phyloP scores from a whole-genome alignment of 1,140 invertebrate genomes.

The Camponotus floridanus region DNA sequence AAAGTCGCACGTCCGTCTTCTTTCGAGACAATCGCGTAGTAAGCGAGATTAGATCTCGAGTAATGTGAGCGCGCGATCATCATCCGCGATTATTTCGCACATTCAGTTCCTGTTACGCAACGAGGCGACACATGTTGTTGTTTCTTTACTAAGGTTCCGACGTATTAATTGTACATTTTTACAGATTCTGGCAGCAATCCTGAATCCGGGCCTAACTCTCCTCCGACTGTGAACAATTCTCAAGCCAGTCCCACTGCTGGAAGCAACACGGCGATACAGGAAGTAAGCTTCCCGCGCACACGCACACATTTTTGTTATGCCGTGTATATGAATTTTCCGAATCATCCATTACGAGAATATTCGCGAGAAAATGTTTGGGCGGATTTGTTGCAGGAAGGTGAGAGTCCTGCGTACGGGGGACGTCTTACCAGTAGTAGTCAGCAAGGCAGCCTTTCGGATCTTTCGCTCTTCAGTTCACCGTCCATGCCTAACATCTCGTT shows the following conservation, averaged over 20 bases:
- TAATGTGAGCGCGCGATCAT: neutral
- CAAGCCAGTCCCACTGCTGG: conserved; percentile 87
- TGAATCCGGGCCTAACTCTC: conserved; percentile 94
- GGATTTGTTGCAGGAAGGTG: conserved; percentile 84
- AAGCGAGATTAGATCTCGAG: neutral
- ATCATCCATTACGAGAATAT: neutral
- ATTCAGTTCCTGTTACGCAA: conserved; percentile 9
- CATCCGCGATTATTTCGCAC: neutral
- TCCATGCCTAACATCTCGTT: conserved; percentile 98
- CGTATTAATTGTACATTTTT: conserved; percentile 68
- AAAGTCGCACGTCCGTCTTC: neutral
- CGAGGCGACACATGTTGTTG: conserved; percentile 1
- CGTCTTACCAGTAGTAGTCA: conserved; percentile 86
- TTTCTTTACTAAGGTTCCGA: neutral
- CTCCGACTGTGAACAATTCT: conserved; percentile 88
- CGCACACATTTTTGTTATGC: neutral
- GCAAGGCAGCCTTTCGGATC: conserved; percentile 88
- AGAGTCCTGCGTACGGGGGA: conserved; percentile 87
- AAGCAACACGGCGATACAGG: conserved; percentile 90
- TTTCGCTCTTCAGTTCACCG: conserved; percentile 95
- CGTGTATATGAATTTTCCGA: neutral
- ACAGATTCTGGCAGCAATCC: conserved; percentile 90
- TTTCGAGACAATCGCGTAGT: neutral
- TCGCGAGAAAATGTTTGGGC: neutral
- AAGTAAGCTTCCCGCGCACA: conserved; percentile 82